Percentiles rank a stretch among this genome's conserved stretches.
These are phyloP conservation scores for Phengaris arion DNA, from an alignment of 2,888 invertebrate genomes.

Conservation along the genomic window DNA sequence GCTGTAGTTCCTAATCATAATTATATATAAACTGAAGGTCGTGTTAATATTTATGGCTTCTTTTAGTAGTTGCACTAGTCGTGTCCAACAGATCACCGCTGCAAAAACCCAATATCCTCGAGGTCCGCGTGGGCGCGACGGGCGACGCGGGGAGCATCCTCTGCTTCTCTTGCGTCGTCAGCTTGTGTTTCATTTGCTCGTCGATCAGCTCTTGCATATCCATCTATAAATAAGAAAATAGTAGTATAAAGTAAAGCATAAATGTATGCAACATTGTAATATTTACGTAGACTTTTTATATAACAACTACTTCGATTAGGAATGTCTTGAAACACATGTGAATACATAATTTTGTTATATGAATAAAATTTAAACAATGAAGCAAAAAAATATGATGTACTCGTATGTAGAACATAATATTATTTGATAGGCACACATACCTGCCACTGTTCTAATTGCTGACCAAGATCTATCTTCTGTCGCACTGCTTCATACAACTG, in stretches of 20 bases:
- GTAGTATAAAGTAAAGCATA: neutral
- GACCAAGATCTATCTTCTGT: slow-evolving; percentile 95
- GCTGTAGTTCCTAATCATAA: slow-evolving; percentile 55
- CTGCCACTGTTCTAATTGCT: slow-evolving; percentile 98
- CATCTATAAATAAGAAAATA: slow-evolving; percentile 82
- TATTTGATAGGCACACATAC: slow-evolving; percentile 55
- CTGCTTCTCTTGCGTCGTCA: slow-evolving; percentile 83
- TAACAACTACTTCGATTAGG: no score
- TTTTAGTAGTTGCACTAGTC: slow-evolving; percentile 46
- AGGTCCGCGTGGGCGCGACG: slow-evolving; percentile 57
- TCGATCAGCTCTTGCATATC: slow-evolving; percentile 96
- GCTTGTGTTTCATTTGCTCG: slow-evolving; percentile 92
- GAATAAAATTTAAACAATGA: neutral
- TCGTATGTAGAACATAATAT: neutral
- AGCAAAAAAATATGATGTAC: no score
- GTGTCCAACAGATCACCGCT: slow-evolving; percentile 72
- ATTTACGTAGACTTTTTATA: no score
- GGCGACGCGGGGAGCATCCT: slow-evolving; percentile 72
- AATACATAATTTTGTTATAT: no score
- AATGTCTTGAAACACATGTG: no score
- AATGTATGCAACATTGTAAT: no score
- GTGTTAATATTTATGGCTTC: slow-evolving; percentile 57
- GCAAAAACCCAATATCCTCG: slow-evolving; percentile 74
- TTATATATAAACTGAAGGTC: slow-evolving; percentile 55
- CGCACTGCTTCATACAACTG: slow-evolving; percentile 96